Conservation (phyloP, 2,888 invertebrate genomes). For the Aplocera efformata region DNA sequence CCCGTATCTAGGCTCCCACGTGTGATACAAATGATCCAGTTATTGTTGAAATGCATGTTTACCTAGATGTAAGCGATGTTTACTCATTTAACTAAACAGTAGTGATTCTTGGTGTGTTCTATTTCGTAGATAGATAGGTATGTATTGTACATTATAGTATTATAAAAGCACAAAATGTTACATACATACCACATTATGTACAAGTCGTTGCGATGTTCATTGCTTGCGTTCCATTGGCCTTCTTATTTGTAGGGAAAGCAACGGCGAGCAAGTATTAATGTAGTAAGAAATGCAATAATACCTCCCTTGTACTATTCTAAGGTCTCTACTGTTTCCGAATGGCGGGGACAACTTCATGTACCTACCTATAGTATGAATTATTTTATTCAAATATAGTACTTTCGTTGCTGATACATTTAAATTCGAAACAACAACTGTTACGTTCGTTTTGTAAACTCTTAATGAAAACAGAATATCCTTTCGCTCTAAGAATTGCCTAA, state of each 20-base stretch:
- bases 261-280: not conserved
- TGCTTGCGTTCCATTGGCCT: slow-evolving; percentile 15
- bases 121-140: slow-evolving; percentile 5
- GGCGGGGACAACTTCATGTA: no score
- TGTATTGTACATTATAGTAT: slow-evolving; percentile 20
- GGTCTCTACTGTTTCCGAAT: no score
- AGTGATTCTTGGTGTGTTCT: slow-evolving; percentile 21
- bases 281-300: not conserved
- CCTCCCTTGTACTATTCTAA: no score
- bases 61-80: slow-evolving; percentile 33
- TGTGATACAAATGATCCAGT: slow-evolving; percentile 11
- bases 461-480: no score
- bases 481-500: no score
- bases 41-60: slow-evolving; percentile 36
- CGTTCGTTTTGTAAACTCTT: no score
- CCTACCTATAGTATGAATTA: no score
- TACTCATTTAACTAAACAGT: slow-evolving; percentile 13
- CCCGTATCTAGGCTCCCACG: no score
- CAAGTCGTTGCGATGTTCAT: slow-evolving; percentile 3
- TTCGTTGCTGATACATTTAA: no score
- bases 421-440: no score
- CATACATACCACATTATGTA: slow-evolving; percentile 4
- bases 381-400: no score
- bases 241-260: slow-evolving; percentile 9
- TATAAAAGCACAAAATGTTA: slow-evolving; percentile 26